These are phyloP conservation scores for Hippasteria phrygiana DNA, from an alignment of 53 echinoderm and acorn worm species.

Conservation along the genomic window DNA sequence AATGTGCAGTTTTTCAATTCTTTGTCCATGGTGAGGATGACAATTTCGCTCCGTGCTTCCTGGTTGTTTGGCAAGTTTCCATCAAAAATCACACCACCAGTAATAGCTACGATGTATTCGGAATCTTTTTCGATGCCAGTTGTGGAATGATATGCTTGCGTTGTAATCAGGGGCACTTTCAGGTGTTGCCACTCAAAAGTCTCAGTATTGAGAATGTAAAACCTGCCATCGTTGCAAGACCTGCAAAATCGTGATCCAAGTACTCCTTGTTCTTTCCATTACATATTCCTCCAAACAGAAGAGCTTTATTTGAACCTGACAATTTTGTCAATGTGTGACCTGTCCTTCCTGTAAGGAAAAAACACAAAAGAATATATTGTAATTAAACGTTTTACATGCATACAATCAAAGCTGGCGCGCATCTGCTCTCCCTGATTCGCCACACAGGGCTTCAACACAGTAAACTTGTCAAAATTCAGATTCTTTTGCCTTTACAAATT, in stretches of 20 bases:
- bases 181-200: conserved; percentile 35
- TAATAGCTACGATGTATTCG: conserved; percentile 2
- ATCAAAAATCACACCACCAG: conserved; percentile 30
- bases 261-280: neutral
- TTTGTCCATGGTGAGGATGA: conserved; percentile 33
- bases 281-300: conserved; percentile 39
- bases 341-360: conserved; percentile 7
- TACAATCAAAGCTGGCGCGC: neutral
- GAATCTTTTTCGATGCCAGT: conserved; percentile 14
- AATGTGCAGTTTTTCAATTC: conserved; percentile 20
- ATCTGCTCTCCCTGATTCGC: too few relatives aligned
- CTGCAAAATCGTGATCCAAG: conserved; percentile 20
- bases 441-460: too few relatives aligned
- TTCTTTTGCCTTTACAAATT: too few relatives aligned
- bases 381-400: neutral
- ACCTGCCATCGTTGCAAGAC: conserved; percentile 46
- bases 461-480: too few relatives aligned
- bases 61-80: conserved; percentile 23
- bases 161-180: conserved; percentile 26
- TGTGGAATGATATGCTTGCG: conserved; percentile 36
- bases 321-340: conserved; percentile 36
- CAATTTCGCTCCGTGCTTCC: conserved; percentile 25
- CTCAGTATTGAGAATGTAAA: conserved; percentile 38
- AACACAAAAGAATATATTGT: neutral
- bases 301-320: conserved; percentile 1